Base-by-base conservation (phyloP, 2,888 invertebrate species). In the Xylota segnis region DNA sequence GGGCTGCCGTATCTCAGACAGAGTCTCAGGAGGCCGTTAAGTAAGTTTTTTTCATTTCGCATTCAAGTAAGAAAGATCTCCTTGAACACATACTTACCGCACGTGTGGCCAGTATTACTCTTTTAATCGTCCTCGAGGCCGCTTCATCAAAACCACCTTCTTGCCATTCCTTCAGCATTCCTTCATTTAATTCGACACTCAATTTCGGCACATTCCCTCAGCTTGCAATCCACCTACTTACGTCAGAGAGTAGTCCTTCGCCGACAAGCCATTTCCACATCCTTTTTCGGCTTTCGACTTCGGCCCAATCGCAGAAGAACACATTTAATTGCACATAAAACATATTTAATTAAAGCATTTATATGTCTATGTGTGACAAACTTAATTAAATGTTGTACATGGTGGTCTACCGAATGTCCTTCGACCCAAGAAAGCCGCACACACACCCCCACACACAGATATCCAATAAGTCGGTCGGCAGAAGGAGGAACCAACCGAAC, bases 301-400 rank as follows among this genome's bases (percentile, higher is more conserved):
- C n/a, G n/a, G 9, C 45, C 63, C 86, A 86, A 82, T 72, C 72
- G 82, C 72, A 75, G 52, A 76, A 61, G 66, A 71, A 70, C 63
- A 70, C 79, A 82, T 82, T 86, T 86, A 86, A 87, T 87, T 74
- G 84, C 78, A 87, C 79, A 79, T 81, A 84, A 81, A 87, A 87
- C 81, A 81, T 84, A 84, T 87, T 87, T 87, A 84, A 87, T 87
- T 81, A 84, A 87, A 63, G 79, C 87, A 84, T 84, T 83, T 81
- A 83, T 84, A 76, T 78, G 84, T 79, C 72, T 75, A 83, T 87
- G 72, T 81, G 79, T 71, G 86, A 87, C 84, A 87, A 86, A 79
- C 76, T 84, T 87, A 84, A 84, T 87, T 83, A 84, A 83, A 87
- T 87, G 87, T 71, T 87, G 81, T 79, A 87, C 83, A 87, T 87